A percentile compares a stretch with the other conserved stretches of the same genome.
phyloP scores from a whole-genome alignment of 2,797 vertebrate genomes.

The Urosaurus nigricauda region DNA sequence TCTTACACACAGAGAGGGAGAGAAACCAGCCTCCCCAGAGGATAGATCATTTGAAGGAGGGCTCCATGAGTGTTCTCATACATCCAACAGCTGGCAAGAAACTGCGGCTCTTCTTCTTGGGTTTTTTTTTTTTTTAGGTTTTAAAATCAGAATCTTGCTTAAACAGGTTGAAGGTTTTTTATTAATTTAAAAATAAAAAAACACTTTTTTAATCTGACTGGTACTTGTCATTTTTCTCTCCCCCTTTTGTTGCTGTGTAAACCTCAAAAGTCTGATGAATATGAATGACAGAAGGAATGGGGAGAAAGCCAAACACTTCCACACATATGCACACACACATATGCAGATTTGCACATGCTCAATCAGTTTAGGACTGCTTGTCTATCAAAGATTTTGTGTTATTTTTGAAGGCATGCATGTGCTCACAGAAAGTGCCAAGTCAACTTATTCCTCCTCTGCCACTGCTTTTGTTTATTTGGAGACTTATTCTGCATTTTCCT shows the following conservation, averaged over 20 bases:
- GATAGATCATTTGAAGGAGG: constrained; percentile 17
- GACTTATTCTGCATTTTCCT: background rate
- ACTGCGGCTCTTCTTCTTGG: background rate
- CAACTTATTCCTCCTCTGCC: no score
- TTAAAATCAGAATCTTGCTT: constrained; percentile 71
- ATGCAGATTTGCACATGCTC: background rate
- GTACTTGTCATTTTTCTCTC: constrained; percentile 47
- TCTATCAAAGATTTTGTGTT: background rate
- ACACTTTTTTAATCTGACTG: constrained; percentile 75
- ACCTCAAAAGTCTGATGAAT: background rate
- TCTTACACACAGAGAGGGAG: background rate
- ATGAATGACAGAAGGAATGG: background rate
- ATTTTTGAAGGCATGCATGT: background rate
- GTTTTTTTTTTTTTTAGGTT: constrained; percentile 52
- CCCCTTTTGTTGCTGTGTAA: background rate
- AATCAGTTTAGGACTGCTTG: background rate
- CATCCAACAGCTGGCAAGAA: constrained; percentile 12
- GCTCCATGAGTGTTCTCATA: background rate
- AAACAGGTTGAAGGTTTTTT: constrained; percentile 75
- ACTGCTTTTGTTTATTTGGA: background rate
- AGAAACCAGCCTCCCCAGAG: background rate
- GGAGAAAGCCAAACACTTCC: background rate
- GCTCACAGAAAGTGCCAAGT: no score
- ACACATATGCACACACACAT: background rate
- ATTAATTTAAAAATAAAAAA: constrained; percentile 77